Evolutionary conservation across 2,113 vertebrate genomes (phyloP).

Genomic region (Phainopepla nitens): DNA sequence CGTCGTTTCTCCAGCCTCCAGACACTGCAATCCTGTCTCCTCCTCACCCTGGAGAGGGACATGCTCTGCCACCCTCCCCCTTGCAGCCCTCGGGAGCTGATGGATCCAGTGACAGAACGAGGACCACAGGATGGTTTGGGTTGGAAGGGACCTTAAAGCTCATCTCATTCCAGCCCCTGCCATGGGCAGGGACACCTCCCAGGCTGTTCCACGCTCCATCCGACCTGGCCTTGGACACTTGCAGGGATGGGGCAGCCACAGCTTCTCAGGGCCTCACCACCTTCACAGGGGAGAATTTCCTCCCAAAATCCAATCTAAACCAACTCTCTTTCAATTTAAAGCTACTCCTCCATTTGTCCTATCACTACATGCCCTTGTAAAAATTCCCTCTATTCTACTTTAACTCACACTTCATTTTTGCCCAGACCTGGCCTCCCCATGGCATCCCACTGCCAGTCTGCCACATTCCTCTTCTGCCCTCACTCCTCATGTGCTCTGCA

Average conservation of each 20-base stretch:
- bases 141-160: neutral
- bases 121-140: neutral
- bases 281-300: neutral
- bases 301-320: neutral
- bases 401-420: neutral
- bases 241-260: neutral
- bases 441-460: neutral
- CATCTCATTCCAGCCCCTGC: neutral
- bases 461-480: neutral
- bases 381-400: neutral
- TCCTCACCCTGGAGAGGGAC: neutral
- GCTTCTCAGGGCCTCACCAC: neutral
- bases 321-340: neutral
- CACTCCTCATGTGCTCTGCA: neutral
- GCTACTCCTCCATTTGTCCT: neutral
- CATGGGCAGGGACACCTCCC: neutral
- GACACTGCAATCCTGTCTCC: neutral
- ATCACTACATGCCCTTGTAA: neutral
- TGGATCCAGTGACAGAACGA: rapidly evolving
- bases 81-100: rapidly evolving
- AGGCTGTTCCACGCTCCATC: neutral
- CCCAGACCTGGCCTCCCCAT: neutral
- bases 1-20: neutral
- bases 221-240: neutral
- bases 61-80: neutral